Percentiles rank a stretch among this genome's conserved stretches.
Evolutionary conservation across 2,888 invertebrate genomes (phyloP).

Genomic region (Drosophila recens): DNA sequence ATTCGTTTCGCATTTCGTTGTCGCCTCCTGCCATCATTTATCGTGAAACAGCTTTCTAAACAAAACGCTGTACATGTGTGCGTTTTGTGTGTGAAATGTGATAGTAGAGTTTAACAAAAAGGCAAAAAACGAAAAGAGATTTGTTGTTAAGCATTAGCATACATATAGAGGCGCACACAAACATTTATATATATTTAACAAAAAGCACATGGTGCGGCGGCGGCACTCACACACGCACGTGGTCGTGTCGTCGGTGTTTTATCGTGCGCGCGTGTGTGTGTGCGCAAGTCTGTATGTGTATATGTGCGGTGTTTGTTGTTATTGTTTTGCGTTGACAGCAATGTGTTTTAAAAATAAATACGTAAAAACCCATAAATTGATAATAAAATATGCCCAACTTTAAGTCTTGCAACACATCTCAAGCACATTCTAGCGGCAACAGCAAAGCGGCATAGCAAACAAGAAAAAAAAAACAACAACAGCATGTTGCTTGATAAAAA

Average conservation of each 20-base stretch:
- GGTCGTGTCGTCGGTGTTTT: constrained; percentile 39
- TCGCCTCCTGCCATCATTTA: constrained; percentile 32
- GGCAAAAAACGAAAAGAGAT: constrained; percentile 17
- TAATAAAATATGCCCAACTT: neutral
- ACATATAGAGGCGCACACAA: constrained; percentile 26
- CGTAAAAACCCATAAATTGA: neutral
- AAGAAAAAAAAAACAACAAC: constrained; percentile 42
- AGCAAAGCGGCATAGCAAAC: constrained; percentile 26
- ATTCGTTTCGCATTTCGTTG: constrained; percentile 38
- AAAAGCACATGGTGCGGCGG: constrained; percentile 77
- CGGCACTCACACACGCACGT: constrained; percentile 70
- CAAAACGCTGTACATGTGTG: constrained; percentile 42
- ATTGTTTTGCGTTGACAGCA: constrained; percentile 44
- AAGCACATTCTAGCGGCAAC: constrained; percentile 21
- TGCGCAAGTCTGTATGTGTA: constrained; percentile 14
- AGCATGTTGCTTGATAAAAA: constrained; percentile 65
- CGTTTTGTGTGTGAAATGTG: constrained; percentile 55
- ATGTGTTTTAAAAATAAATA: constrained; percentile 12
- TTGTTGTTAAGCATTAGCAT: constrained; percentile 40
- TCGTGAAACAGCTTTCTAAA: constrained; percentile 61
- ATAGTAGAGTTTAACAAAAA: constrained; percentile 54
- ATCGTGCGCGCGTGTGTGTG: neutral
- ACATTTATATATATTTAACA: constrained; percentile 25
- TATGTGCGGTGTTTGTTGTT: constrained; percentile 55
- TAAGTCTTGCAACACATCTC: neutral